Base-by-base conservation (phyloP, 2,113 vertebrate genomes). In the Arizona elegans region DNA sequence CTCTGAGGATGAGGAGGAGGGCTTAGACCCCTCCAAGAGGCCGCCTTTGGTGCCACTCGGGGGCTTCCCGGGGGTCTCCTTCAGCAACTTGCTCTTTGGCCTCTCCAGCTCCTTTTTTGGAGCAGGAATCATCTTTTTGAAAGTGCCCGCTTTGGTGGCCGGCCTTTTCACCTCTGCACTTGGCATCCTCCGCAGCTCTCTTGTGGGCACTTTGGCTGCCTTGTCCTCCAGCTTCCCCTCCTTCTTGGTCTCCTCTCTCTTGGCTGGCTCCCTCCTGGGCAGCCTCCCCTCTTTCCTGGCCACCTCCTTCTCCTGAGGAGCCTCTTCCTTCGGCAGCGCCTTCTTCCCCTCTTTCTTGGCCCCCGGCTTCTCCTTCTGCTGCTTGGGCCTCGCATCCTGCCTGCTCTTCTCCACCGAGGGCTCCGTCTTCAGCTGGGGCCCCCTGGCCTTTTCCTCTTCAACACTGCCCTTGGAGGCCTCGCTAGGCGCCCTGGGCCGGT, bases 341-440 rank as follows among this genome's bases (percentile, higher is more conserved):
- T 99, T 98, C 59, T 98, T 99, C 93, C 98, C 98, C 90, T 89
- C 89, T 4, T 11, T 43, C 95, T 97, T 98, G 0, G 88, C 52
- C 87, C 92, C 94, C 0, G 19, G 0, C 0, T 98, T 98, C 3
- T 96, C 98, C 91, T 97, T 98, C 0, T 9, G n/a, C 33, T 94
- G 92, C 94, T 98, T 98, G 0, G 19, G 56, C 8, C 97, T 98
- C 0, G 91, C 33, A 0, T 98, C 98, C 0, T 2, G 47, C 86
- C 87, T 96, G 89, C 75, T 88, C 29, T 90, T 93, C 29, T 94
- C 95, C 12, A n/a, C 15, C 6, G 70, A 43, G n/a, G 29, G 43
- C 19, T 91, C 86, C 0, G 96, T 7, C 86, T 93, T 93, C 13
- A 3, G 97, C 91, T 96, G 96, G 29, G 75, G 17, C 0, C 97